Evolutionary conservation across 1,140 invertebrate genomes (phyloP), one percentile per base, ranked within the genome.

Genomic region (Scaptomyza graminum): DNA sequence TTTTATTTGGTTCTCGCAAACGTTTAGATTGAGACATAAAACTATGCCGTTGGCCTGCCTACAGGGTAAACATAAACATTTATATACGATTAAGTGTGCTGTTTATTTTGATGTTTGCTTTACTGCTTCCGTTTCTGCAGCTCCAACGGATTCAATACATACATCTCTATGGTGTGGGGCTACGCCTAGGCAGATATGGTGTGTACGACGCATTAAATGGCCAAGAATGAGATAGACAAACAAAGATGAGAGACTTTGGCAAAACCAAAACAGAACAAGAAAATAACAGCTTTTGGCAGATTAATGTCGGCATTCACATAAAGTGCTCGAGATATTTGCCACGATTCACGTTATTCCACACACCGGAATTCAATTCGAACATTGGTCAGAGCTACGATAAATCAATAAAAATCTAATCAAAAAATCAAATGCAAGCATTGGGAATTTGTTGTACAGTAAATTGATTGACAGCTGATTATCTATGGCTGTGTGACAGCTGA

Each of bases 21-120:
- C 73, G 79, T 61, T 74, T 88, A 76, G 68, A 79, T 79, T 79
- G 83, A 89, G 83, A 79, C 73, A 88, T 88, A 88, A 88, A 88
- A 88, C 83, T 88, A 88, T 88, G 79, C 67, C 83, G 37, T 49
- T 74, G 52, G 56, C 67, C 46, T 34, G 68, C 62, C 68, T 59
- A 52, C 39, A 47, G 50, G 73, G 77, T 59, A 74, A 74, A 71
- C 75, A 88, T 87, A 88, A 89, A 88, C 83, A 87, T 87, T 83
- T 88, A 83, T 79, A 77, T 76, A 88, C 83, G 79, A 88, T 88
- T 88, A 89, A 79, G 76, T 79, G 84, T 71, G 83, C 79, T 88
- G 83, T 88, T 88, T 88, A 79, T 88, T 88, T 88, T 88, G 87
- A 88, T 88, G 83, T 88, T 88, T 88, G 76, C 68, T 79, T 88